phyloP scores from a whole-genome alignment of 2,113 vertebrate species.

The Melanotaenia duboulayi region DNA sequence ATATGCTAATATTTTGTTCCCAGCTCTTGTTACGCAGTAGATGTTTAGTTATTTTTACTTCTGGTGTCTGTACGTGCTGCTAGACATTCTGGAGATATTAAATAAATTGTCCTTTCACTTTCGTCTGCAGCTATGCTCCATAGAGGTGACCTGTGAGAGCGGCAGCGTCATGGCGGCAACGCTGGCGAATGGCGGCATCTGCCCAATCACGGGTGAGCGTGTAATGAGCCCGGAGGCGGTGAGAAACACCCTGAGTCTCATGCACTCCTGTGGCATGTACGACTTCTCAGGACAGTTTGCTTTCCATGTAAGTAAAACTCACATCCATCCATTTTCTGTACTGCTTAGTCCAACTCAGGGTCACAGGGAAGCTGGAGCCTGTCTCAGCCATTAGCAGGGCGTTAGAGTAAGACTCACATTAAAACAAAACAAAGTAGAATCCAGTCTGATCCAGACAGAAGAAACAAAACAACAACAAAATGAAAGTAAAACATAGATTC shows the following conservation, averaged over 20 bases:
- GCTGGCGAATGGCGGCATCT: constrained; percentile 96
- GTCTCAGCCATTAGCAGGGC: too few relatives aligned
- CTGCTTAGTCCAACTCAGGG: too few relatives aligned
- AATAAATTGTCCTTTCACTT: not conserved
- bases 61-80: not conserved
- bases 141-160: constrained; percentile 97
- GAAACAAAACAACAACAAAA: too few relatives aligned
- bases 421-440: too few relatives aligned
- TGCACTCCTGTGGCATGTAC: constrained; percentile 99
- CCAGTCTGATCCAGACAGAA: too few relatives aligned
- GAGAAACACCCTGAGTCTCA: constrained; percentile 95
- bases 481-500: too few relatives aligned
- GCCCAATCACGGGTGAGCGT: constrained; percentile 95
- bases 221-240: constrained; percentile 95
- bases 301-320: constrained; percentile 88
- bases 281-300: constrained; percentile 99
- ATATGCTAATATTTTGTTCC: too few relatives aligned
- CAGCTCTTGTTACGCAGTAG: too few relatives aligned
- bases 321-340: too few relatives aligned
- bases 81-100: not conserved
- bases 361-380: too few relatives aligned
- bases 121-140: constrained; percentile 90
- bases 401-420: too few relatives aligned
- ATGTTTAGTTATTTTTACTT: too few relatives aligned
- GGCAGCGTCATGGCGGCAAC: constrained; percentile 99